Conservation (phyloP, 2,113 vertebrate genomes). For the Nyctibius bracteatus region DNA sequence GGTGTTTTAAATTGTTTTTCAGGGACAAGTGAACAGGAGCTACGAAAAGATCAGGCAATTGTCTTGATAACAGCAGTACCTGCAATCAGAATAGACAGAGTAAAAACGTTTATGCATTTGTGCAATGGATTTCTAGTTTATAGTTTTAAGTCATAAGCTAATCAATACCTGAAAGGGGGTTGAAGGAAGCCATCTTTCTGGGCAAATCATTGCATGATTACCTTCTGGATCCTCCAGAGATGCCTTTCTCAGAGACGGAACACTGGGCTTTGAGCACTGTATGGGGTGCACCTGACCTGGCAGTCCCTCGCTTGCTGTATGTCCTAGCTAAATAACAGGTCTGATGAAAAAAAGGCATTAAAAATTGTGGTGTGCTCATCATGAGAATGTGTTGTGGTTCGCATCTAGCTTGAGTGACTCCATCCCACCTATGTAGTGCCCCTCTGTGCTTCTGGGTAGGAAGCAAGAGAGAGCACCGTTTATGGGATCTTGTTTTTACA, state of each 20-base stretch:
- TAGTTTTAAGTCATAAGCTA: not conserved
- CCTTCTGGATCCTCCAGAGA: not conserved
- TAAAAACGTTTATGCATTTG: not conserved
- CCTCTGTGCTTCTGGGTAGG: not conserved
- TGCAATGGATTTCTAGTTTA: not conserved
- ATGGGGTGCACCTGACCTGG: not conserved
- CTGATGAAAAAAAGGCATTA: not conserved
- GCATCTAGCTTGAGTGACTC: not conserved
- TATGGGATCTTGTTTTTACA: not conserved
- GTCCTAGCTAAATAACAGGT: not conserved
- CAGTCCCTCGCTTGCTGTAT: not conserved
- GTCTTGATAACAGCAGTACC: not conserved
- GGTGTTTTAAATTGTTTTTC: not conserved
- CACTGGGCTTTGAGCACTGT: fast-evolving
- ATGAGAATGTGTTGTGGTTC: not conserved
- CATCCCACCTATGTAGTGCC: not conserved
- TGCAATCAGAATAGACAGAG: not conserved
- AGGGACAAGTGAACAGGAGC: not conserved
- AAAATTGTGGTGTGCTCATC: not conserved
- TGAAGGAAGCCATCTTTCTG: not conserved
- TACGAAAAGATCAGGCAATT: not conserved
- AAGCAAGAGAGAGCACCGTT: not conserved
- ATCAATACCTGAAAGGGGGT: not conserved
- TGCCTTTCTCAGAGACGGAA: not conserved
- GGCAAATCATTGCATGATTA: not conserved